Conservation (phyloP, 2,888 invertebrate genomes). For the Hymenopus coronatus region DNA sequence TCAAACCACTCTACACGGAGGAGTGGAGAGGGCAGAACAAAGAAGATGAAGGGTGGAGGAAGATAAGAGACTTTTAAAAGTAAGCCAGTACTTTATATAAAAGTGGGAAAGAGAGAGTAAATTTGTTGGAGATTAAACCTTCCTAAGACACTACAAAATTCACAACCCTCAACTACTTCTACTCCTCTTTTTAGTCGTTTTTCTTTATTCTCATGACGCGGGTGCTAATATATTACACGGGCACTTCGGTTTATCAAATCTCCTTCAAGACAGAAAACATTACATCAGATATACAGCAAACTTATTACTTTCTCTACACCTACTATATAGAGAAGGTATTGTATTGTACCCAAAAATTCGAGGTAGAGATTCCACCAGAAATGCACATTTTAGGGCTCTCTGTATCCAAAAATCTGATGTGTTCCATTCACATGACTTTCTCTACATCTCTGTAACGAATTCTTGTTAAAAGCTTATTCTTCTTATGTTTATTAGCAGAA, state of each 20-base stretch:
- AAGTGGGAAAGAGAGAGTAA: not conserved
- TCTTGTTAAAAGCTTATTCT: too few species aligned
- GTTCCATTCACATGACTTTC: too few species aligned
- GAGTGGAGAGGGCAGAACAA: not conserved
- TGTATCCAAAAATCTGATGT: too few species aligned
- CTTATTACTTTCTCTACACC: too few species aligned
- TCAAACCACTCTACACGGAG: not conserved
- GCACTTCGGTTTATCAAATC: not conserved
- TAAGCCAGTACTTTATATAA: not conserved
- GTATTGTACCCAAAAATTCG: too few species aligned
- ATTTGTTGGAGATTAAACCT: not conserved
- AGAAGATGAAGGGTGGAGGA: not conserved
- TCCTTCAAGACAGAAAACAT: not conserved
- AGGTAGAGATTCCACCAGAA: too few species aligned
- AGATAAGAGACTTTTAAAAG: not conserved
- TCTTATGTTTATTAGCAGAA: too few species aligned
- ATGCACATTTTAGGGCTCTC: too few species aligned
- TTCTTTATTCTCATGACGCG: not conserved
- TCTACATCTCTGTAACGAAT: too few species aligned
- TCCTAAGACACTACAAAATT: not conserved
- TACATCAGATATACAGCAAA: not conserved
- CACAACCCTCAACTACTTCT: not conserved
- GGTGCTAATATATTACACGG: not conserved
- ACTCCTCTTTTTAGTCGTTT: not conserved
- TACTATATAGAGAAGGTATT: too few species aligned